Evolutionary conservation across 1,140 invertebrate species (phyloP).

Genomic region (Drosophila baimaii): DNA sequence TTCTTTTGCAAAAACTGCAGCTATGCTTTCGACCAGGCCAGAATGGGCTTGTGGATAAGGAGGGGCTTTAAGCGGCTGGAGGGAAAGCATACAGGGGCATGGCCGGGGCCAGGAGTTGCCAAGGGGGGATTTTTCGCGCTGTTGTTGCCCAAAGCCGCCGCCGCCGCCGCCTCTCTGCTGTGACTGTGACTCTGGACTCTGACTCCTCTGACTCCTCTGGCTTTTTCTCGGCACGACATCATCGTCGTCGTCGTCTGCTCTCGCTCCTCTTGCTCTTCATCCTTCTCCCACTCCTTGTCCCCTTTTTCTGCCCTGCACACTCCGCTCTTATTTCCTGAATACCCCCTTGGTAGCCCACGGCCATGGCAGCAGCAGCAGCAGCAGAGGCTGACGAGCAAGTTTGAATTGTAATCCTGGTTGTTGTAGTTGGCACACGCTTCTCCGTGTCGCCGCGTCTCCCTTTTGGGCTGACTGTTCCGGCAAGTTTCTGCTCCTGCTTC

Average conservation of each 20-base stretch:
- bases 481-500: slow-evolving; percentile 50
- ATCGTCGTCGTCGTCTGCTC: slow-evolving; percentile 12
- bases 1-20: slow-evolving; percentile 58
- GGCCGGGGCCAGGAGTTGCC: background rate
- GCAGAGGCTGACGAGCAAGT: slow-evolving; percentile 78
- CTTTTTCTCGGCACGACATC: slow-evolving; percentile 63
- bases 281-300: slow-evolving; percentile 18
- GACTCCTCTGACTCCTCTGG: slow-evolving; percentile 37
- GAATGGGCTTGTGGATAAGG: slow-evolving; percentile 13
- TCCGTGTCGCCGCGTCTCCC: slow-evolving; percentile 29
- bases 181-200: slow-evolving; percentile 51
- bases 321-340: slow-evolving; percentile 6
- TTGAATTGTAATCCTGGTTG: slow-evolving; percentile 80
- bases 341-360: slow-evolving; percentile 31
- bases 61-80: background rate
- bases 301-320: slow-evolving; percentile 15
- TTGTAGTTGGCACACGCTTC: slow-evolving; percentile 78
- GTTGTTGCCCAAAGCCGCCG: slow-evolving; percentile 48
- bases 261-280: background rate
- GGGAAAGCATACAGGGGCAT: background rate
- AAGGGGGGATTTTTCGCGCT: slow-evolving; percentile 46
- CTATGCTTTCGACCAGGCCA: slow-evolving; percentile 29
- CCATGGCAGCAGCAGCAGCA: slow-evolving; percentile 73
- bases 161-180: too few species aligned
- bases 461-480: slow-evolving; percentile 52